phyloP scores from a whole-genome alignment of 2,888 invertebrate genomes.

The Cryptocephalus moraei region DNA sequence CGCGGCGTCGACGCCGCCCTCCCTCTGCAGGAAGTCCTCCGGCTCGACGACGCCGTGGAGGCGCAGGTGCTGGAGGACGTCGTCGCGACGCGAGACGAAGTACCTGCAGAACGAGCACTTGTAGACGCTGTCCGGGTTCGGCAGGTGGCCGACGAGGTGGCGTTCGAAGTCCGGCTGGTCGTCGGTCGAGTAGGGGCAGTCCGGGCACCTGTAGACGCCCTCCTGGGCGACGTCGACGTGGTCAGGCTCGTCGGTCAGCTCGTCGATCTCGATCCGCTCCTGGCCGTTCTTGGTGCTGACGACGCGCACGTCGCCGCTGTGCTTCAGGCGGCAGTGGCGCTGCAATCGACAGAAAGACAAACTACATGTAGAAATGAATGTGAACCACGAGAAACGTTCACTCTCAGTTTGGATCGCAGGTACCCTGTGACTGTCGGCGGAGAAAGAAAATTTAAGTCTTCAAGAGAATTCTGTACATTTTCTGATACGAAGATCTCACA shows the following conservation, averaged over 20 bases:
- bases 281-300: conserved; percentile 44
- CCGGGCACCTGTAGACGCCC: conserved; percentile 46
- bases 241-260: conserved; percentile 33
- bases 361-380: too few species aligned
- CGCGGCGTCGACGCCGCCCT: conserved; percentile 26
- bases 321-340: conserved; percentile 72
- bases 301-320: conserved; percentile 65
- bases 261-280: conserved; percentile 37
- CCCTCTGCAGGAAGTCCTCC: conserved; percentile 44
- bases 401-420: too few species aligned
- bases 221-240: conserved; percentile 33
- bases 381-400: too few species aligned
- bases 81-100: conserved; percentile 61
- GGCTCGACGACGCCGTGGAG: conserved; percentile 54
- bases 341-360: conserved; percentile 32
- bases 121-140: conserved; percentile 56
- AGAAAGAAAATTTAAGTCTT: too few species aligned
- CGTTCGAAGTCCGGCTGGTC: conserved; percentile 48
- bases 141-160: conserved; percentile 62
- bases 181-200: conserved; percentile 62
- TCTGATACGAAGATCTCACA: too few species aligned
- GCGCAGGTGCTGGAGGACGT: conserved; percentile 55
- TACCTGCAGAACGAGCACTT: conserved; percentile 76
- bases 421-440: too few species aligned
- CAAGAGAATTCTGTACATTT: too few species aligned